phyloP scores from a whole-genome alignment of 30 jellyfish, hydroid and myxozoan genomes.

The Clytia hemisphaerica region DNA sequence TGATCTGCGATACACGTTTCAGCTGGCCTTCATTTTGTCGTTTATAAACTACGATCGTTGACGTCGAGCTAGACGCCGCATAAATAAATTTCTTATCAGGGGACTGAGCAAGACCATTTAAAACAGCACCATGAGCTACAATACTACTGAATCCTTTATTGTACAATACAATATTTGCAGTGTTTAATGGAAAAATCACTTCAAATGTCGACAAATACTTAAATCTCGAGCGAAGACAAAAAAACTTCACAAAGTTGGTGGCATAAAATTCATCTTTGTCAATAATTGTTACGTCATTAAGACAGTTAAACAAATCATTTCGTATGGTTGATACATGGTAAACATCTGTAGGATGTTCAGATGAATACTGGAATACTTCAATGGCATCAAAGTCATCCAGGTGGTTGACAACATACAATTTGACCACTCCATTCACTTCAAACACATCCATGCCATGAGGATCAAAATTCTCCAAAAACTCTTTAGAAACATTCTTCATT shows the following conservation, averaged over 20 bases:
- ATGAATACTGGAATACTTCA: slow-evolving; percentile 45
- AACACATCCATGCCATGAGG: slow-evolving; percentile 87
- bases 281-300: slow-evolving; percentile 60
- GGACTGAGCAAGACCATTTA: slow-evolving; percentile 69
- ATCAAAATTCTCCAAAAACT: slow-evolving; percentile 33
- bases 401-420: slow-evolving; percentile 65
- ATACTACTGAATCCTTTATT: slow-evolving; percentile 38
- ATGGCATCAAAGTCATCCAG: slow-evolving; percentile 46
- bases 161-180: slow-evolving; percentile 63
- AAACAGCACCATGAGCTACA: slow-evolving; percentile 15
- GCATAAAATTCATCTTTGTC: slow-evolving; percentile 49
- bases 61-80: slow-evolving; percentile 28
- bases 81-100: slow-evolving; percentile 41
- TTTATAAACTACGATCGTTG: slow-evolving; percentile 10
- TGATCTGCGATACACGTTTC: background rate
- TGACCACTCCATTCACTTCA: slow-evolving; percentile 17
- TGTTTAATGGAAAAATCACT: background rate
- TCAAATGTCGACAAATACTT: background rate
- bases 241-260: slow-evolving; percentile 52
- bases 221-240: slow-evolving; percentile 18
- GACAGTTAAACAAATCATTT: slow-evolving; percentile 47
- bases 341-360: slow-evolving; percentile 23
- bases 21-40: slow-evolving; percentile 42
- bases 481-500: slow-evolving; percentile 32
- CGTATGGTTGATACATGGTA: slow-evolving; percentile 46